Percentiles rank a stretch among this genome's conserved stretches.
Conservation (phyloP, 2,888 invertebrate genomes). For the Archaeoteleia sp. region DNA sequence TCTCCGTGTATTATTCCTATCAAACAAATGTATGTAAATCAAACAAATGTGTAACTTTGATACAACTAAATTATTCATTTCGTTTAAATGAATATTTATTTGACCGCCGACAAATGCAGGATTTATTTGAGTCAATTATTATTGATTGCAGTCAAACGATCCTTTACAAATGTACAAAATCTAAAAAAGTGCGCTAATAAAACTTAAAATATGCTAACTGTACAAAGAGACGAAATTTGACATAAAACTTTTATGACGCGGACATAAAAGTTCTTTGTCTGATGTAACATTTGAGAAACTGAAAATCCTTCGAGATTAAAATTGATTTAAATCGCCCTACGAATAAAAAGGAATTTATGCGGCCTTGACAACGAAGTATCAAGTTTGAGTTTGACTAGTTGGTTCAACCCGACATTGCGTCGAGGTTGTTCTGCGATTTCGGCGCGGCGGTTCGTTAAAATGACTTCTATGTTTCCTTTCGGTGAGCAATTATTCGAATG, state of each 20-base stretch:
- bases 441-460: constrained; percentile 36
- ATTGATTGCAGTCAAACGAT: too few species aligned
- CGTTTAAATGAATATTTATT: too few species aligned
- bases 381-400: constrained; percentile 44
- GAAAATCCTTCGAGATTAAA: constrained; percentile 29
- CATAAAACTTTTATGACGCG: constrained; percentile 31
- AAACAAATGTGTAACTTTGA: too few species aligned
- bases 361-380: constrained; percentile 44
- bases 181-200: too few species aligned
- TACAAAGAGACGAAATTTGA: constrained; percentile 1
- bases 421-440: constrained; percentile 11
- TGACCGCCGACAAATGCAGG: too few species aligned
- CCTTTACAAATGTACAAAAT: too few species aligned
- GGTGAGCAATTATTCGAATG: constrained; percentile 54
- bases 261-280: too few species aligned
- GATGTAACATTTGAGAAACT: background rate
- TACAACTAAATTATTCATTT: too few species aligned
- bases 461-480: constrained; percentile 48
- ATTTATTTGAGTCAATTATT: too few species aligned
- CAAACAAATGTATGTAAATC: too few species aligned
- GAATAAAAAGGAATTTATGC: constrained; percentile 33
- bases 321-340: constrained; percentile 48
- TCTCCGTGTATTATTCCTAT: too few species aligned
- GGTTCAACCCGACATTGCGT: constrained; percentile 18
- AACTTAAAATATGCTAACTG: too few species aligned